Base-by-base conservation (phyloP, 1,140 invertebrate genomes). In the Thaumatotibia leucotreta region DNA sequence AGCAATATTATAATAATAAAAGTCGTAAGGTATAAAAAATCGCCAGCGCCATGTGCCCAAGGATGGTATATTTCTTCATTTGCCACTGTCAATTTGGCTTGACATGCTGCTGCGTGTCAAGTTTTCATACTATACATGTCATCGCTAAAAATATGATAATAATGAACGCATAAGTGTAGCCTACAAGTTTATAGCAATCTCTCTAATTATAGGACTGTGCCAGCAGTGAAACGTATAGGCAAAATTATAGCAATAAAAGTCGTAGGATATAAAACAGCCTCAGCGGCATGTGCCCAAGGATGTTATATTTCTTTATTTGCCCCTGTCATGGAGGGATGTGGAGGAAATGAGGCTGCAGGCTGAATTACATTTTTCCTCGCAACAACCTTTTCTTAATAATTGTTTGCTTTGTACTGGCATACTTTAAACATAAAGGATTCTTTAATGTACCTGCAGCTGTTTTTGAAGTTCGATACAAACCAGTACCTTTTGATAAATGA, bases 221-320 rank as follows among this genome's bases (percentile, higher is more conserved):
- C n/a, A n/a, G n/a, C n/a, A n/a, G n/a, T n/a, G n/a, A n/a, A n/a
- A n/a, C n/a, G n/a, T n/a, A n/a, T n/a, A n/a, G n/a, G n/a, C n/a
- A n/a, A n/a, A n/a, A n/a, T n/a, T n/a, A n/a, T n/a, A n/a, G n/a
- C n/a, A n/a, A n/a, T 29, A 29, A 29, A 29, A 29, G 6, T 45
- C 35, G 35, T 45, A 14, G 0, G 5, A 8, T 45, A 4, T 45
- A 45, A 58, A 58, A n/a, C 4, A 3, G 24, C 10, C 3, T 1
- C 24, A 14, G 20, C 52, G 52, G n/a, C 52, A 29, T 58, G 27
- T 58, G 52, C 52, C 52, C 17, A 58, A 58, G 70, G 62, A 73
- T 73, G 70, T 70, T 72, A 75, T 70, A 75, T 72, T 75, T 75
- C 66, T 65, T 68, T 75, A 75, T 75, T 73, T 73, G 70, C 70